A percentile compares a stretch with the other conserved stretches of the same genome.
phyloP scores from a whole-genome alignment of 2,113 vertebrate genomes.

The Amphiprion percula region DNA sequence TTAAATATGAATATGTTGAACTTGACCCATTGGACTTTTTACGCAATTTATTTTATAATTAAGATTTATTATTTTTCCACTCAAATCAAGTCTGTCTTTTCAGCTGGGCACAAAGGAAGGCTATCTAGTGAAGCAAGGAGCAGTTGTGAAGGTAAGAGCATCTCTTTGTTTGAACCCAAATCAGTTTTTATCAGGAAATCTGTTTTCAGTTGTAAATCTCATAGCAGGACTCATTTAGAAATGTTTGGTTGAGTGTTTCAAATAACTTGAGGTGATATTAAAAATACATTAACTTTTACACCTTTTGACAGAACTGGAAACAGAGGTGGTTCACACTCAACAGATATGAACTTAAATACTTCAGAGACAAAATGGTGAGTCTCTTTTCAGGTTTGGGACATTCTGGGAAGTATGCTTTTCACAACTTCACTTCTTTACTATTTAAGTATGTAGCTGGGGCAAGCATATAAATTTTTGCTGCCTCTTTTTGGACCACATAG shows the following conservation, averaged over 20 bases:
- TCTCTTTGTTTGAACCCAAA: background rate
- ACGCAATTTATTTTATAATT: background rate
- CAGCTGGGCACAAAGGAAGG: constrained; percentile 98
- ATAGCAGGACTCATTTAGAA: no score
- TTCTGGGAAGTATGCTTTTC: background rate
- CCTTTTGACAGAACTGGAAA: constrained; percentile 91
- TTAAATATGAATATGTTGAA: no score
- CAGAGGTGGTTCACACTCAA: constrained; percentile 97
- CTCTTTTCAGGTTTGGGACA: background rate
- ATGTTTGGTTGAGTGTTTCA: background rate
- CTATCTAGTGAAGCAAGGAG: constrained; percentile 95
- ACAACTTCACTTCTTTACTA: background rate
- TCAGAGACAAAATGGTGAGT: constrained; percentile 95
- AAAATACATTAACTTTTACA: background rate
- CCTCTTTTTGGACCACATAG: background rate
- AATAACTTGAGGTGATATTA: no score
- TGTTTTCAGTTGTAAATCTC: background rate
- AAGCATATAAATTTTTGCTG: no score
- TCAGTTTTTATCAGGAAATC: no score
- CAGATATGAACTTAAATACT: constrained; percentile 96
- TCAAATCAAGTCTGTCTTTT: constrained; percentile 52
- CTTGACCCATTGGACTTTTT: background rate
- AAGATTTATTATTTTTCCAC: background rate
- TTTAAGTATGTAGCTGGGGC: background rate
- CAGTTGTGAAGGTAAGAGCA: constrained; percentile 84